Evolutionary conservation across 2,113 vertebrate genomes (phyloP).

Genomic region (Hirundichthys speculiger): DNA sequence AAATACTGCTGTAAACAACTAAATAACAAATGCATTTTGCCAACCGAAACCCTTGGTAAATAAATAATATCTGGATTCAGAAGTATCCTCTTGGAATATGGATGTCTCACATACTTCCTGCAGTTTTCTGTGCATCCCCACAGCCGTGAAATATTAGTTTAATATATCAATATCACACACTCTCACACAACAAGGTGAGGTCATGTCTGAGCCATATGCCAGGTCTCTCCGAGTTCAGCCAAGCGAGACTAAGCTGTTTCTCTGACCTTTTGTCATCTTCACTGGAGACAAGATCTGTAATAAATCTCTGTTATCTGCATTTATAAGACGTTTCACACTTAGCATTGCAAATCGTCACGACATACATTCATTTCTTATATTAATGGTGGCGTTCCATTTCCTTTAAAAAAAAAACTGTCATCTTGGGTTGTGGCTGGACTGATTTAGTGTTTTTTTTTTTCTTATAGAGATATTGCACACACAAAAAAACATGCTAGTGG

Average conservation of each 20-base stretch:
- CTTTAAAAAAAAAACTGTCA: too few species aligned
- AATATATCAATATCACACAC: constrained; percentile 41
- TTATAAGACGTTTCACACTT: constrained; percentile 15
- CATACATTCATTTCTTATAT: neutral
- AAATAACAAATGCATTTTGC: neutral
- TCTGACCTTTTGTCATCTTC: constrained; percentile 52
- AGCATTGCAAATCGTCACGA: constrained; percentile 9
- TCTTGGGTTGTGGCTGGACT: neutral
- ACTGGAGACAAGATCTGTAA: constrained; percentile 24
- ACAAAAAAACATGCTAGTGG: too few species aligned
- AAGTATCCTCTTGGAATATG: constrained; percentile 45
- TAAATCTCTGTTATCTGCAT: constrained; percentile 15
- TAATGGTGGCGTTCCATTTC: too few species aligned
- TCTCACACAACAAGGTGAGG: constrained; percentile 25
- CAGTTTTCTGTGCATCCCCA: constrained; percentile 10
- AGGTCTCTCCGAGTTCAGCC: constrained; percentile 32
- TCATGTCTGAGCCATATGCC: constrained; percentile 49
- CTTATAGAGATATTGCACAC: neutral
- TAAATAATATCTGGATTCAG: too few species aligned
- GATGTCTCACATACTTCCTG: constrained; percentile 20
- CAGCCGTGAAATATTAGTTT: constrained; percentile 53
- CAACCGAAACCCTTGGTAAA: too few species aligned
- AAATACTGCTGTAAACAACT: too few species aligned
- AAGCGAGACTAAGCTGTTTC: constrained; percentile 34
- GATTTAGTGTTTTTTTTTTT: neutral